A percentile compares a stretch with the other conserved stretches of the same genome.
phyloP scores from a whole-genome alignment of 2,888 invertebrate genomes.

The Branchipolynoe longqiensis region DNA sequence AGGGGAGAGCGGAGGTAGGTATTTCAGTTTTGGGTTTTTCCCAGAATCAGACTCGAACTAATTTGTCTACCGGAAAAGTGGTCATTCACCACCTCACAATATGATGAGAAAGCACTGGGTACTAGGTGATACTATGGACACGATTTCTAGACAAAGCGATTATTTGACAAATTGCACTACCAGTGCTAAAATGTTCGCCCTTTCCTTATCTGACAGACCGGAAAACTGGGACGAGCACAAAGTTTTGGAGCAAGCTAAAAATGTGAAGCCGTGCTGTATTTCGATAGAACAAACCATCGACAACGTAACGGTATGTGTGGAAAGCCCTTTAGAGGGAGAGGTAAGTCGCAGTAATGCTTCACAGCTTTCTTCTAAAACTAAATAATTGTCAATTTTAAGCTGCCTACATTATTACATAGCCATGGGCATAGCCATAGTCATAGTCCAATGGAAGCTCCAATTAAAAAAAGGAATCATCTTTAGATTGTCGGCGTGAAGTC shows the following conservation, averaged over 20 bases:
- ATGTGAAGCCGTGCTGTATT: conserved; percentile 1
- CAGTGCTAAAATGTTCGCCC: background rate
- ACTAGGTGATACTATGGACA: too few species aligned
- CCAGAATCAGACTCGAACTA: conserved; percentile 1
- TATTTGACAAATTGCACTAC: background rate
- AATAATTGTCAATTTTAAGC: too few species aligned
- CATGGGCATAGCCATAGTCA: too few species aligned
- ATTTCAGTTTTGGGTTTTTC: conserved; percentile 40
- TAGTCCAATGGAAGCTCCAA: too few species aligned
- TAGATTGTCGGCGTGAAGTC: too few species aligned
- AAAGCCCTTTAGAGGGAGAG: background rate
- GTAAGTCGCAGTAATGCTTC: background rate
- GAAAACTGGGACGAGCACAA: background rate
- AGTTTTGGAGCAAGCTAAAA: conserved; percentile 24
- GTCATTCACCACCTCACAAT: too few species aligned
- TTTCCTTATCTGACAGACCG: background rate
- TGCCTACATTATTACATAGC: too few species aligned
- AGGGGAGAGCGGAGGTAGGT: background rate
- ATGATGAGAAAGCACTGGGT: too few species aligned
- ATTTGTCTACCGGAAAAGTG: too few species aligned
- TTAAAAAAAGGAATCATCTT: too few species aligned
- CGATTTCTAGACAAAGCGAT: too few species aligned
- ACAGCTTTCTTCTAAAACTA: too few species aligned
- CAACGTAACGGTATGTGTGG: background rate
- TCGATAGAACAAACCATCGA: background rate